Conservation (phyloP, 2,797 vertebrate species). For the Brotula barbata region DNA sequence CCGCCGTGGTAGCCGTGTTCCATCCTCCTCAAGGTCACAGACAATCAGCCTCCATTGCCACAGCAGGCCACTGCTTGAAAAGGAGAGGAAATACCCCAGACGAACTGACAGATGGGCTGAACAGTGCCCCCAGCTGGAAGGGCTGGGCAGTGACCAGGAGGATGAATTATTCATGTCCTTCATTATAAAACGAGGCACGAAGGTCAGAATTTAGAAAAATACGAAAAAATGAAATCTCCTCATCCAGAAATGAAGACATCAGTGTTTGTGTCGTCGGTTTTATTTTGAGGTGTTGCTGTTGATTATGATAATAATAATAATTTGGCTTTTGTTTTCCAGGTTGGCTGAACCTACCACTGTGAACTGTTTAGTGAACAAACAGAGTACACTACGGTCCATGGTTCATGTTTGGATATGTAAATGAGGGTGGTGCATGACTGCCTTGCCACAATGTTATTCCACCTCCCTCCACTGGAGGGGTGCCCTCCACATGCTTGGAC, state of each 20-base stretch:
- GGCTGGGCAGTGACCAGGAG: constrained; percentile 10
- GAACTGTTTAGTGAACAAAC: constrained; percentile 69
- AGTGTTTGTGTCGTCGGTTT: too few species aligned
- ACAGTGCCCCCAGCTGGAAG: constrained; percentile 62
- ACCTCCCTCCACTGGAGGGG: constrained; percentile 70
- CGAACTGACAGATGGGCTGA: constrained; percentile 24
- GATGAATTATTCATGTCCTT: constrained; percentile 34
- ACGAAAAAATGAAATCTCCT: too few species aligned
- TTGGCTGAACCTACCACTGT: constrained; percentile 46
- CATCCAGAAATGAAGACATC: too few species aligned
- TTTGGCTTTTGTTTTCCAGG: constrained; percentile 16
- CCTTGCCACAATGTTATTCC: constrained; percentile 70
- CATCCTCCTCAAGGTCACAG: constrained; percentile 56
- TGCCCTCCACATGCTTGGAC: constrained; percentile 76
- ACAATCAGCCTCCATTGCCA: constrained; percentile 34
- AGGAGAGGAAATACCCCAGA: constrained; percentile 18
- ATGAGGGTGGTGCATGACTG: constrained; percentile 72
- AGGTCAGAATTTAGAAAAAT: constrained; percentile 38
- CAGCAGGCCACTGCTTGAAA: constrained; percentile 35
- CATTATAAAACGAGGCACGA: constrained; percentile 15
- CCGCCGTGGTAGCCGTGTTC: constrained; percentile 36
- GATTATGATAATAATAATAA: neutral
- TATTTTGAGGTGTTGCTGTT: too few species aligned
- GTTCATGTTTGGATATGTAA: constrained; percentile 75
- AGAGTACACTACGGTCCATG: constrained; percentile 60